Evolutionary conservation across 2,888 invertebrate genomes (phyloP).

Genomic region (Rhabditoides inermis): DNA sequence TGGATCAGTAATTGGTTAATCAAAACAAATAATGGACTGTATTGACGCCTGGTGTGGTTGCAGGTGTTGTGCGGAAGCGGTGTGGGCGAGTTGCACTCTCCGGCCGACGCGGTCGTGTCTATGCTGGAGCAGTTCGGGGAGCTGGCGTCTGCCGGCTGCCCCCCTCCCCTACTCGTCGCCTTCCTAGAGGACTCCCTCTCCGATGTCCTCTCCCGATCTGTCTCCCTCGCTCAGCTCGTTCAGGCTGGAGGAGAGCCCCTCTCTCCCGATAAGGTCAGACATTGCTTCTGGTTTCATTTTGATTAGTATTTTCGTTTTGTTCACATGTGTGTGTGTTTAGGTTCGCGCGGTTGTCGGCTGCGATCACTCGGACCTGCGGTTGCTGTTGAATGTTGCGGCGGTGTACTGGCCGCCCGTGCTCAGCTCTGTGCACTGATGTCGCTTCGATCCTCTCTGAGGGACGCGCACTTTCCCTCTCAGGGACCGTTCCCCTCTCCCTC

Average conservation of each 20-base stretch:
- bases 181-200: constrained; percentile 49
- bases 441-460: too few relatives aligned
- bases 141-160: constrained; percentile 20
- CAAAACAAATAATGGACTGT: too few relatives aligned
- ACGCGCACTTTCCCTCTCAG: too few relatives aligned
- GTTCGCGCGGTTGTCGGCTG: constrained; percentile 38
- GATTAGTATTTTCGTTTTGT: not conserved
- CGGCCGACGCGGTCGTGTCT: constrained; percentile 37
- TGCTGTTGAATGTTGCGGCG: constrained; percentile 44
- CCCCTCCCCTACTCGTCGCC: constrained; percentile 34
- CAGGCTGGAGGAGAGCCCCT: not conserved
- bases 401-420: constrained; percentile 42
- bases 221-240: constrained; percentile 36
- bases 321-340: not conserved
- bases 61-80: constrained; percentile 22
- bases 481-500: too few relatives aligned
- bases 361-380: constrained; percentile 43
- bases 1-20: too few relatives aligned
- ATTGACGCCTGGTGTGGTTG: constrained; percentile 4
- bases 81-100: constrained; percentile 28
- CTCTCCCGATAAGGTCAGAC: not conserved
- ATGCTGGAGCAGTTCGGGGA: constrained; percentile 45
- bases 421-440: constrained; percentile 2
- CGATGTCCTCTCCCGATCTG: constrained; percentile 36
- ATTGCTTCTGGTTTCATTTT: not conserved